Evolutionary conservation across 2,888 invertebrate genomes (phyloP).

Genomic region (Lydus trimaculatus): DNA sequence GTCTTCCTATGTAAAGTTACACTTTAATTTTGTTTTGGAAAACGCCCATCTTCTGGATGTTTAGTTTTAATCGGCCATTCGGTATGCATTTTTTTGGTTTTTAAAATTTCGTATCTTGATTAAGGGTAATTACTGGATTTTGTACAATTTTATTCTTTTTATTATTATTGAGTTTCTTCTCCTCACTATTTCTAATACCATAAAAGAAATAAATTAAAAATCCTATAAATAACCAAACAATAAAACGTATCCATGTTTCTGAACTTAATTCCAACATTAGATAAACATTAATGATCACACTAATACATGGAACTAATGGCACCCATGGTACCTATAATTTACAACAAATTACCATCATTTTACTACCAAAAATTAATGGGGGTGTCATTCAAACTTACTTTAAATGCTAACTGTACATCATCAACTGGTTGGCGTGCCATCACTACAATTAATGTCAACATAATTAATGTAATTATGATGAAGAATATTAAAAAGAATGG

Average conservation of each 20-base stretch:
- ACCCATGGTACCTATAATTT: slow-evolving; percentile 79
- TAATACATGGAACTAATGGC: slow-evolving; percentile 83
- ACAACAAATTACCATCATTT: slow-evolving; percentile 5
- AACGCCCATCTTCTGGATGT: no score
- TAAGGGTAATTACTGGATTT: not conserved
- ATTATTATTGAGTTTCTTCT: slow-evolving; percentile 55
- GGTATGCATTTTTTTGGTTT: no score
- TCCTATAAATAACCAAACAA: slow-evolving; percentile 85
- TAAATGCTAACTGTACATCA: slow-evolving; percentile 70
- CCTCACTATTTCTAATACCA: slow-evolving; percentile 79
- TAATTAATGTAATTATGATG: slow-evolving; percentile 61
- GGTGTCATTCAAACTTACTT: slow-evolving; percentile 61
- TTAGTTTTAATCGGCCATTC: no score
- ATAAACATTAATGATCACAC: slow-evolving; percentile 87
- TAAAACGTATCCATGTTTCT: slow-evolving; percentile 89
- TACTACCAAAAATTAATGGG: not conserved
- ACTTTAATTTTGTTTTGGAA: no score
- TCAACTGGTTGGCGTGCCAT: slow-evolving; percentile 76
- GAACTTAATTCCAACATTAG: slow-evolving; percentile 88
- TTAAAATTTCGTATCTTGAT: slow-evolving; percentile 15
- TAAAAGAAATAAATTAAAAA: slow-evolving; percentile 87
- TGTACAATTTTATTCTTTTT: not conserved
- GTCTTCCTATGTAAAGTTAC: no score
- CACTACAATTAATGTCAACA: slow-evolving; percentile 66
- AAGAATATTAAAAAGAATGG: slow-evolving; percentile 53